Percentiles rank a stretch among this genome's conserved stretches.
These are phyloP conservation scores for Anguilla marmorata DNA, from an alignment of 2,797 vertebrate genomes.

Conservation along the genomic window DNA sequence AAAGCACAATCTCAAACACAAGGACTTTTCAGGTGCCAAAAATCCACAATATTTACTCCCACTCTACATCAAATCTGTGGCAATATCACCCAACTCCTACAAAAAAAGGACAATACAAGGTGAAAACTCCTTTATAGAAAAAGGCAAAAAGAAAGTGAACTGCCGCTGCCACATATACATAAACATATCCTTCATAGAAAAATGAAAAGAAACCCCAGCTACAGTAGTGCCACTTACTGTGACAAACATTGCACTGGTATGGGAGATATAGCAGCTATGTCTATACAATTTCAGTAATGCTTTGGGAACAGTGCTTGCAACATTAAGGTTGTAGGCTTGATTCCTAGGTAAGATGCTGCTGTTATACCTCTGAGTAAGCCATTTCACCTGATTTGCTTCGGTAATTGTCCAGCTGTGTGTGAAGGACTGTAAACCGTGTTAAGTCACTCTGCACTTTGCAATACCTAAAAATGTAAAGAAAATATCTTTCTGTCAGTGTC, in stretches of 20 bases:
- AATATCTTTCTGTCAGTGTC: background rate
- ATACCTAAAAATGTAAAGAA: background rate
- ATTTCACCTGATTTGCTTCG: background rate
- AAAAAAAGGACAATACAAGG: slow-evolving; percentile 8
- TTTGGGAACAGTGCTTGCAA: too few relatives aligned
- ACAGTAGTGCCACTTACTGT: background rate
- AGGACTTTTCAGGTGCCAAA: background rate
- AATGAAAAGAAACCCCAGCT: background rate
- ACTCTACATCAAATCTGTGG: background rate
- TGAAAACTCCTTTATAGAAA: background rate
- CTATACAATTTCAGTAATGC: background rate
- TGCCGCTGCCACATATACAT: background rate
- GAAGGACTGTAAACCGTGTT: background rate
- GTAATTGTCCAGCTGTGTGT: background rate
- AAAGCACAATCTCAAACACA: background rate
- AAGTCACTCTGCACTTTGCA: background rate
- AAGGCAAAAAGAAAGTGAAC: background rate
- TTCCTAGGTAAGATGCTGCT: background rate
- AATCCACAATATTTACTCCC: slow-evolving; percentile 9
- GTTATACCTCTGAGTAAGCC: background rate
- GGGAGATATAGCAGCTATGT: background rate
- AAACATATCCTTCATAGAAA: background rate
- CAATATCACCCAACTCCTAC: background rate
- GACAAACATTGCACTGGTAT: background rate
- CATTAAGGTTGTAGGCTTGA: background rate